Percentiles rank a stretch among this genome's conserved stretches.
Evolutionary conservation across 2,888 invertebrate genomes (phyloP).

Genomic region (Epirrhoe tristata): DNA sequence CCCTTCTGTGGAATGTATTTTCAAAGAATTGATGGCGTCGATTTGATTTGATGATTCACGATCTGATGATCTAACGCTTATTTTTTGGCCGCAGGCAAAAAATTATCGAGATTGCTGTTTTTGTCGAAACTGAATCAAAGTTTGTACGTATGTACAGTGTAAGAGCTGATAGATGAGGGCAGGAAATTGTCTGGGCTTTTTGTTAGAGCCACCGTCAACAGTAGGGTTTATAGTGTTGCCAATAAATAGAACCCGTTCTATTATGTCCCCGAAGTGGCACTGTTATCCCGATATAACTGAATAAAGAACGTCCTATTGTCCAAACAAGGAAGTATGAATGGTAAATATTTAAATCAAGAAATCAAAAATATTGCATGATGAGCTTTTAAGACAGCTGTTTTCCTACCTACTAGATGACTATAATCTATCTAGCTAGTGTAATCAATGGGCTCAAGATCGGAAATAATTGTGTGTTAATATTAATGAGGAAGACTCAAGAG

Average conservation of each 20-base stretch:
- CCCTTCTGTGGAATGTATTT: slow-evolving; percentile 68
- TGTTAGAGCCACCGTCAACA: slow-evolving; percentile 11
- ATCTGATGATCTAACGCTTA: slow-evolving; percentile 50
- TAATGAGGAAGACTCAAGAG: neutral
- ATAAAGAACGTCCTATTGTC: slow-evolving; percentile 67
- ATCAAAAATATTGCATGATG: neutral
- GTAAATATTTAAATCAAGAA: slow-evolving; percentile 61
- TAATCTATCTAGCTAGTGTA: neutral
- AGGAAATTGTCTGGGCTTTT: slow-evolving; percentile 30
- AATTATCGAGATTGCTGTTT: slow-evolving; percentile 36
- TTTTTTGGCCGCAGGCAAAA: slow-evolving; percentile 44
- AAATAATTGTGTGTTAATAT: neutral
- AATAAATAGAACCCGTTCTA: slow-evolving; percentile 64
- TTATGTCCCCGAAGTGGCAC: slow-evolving; percentile 51
- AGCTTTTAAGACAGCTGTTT: too few species aligned
- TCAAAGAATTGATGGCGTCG: slow-evolving; percentile 63
- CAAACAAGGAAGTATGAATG: slow-evolving; percentile 73
- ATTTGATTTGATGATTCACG: slow-evolving; percentile 70
- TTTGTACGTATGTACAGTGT: slow-evolving; percentile 23
- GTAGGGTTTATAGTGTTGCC: slow-evolving; percentile 51
- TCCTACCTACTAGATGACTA: too few species aligned
- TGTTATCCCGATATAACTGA: slow-evolving; percentile 65
- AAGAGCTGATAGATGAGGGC: slow-evolving; percentile 25
- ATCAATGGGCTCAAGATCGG: neutral
- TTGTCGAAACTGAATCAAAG: slow-evolving; percentile 26